These are phyloP conservation scores for Ormyrus labotus DNA, from an alignment of 2,888 invertebrate species.

Conservation along the genomic window DNA sequence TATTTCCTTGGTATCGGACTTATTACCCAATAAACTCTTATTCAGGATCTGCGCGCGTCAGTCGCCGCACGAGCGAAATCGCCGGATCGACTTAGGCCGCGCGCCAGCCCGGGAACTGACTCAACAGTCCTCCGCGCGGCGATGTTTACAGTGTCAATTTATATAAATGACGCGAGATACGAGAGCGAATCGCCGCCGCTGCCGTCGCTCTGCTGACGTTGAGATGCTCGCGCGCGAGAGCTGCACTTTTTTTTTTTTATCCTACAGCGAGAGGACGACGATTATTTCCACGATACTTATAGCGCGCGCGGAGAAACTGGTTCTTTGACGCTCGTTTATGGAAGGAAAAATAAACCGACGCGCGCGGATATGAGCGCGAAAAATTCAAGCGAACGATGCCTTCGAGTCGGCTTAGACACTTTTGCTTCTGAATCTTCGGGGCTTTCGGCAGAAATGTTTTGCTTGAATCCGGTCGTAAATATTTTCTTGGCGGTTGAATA, in stretches of 20 bases:
- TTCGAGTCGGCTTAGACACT: neutral
- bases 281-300: conserved; percentile 38
- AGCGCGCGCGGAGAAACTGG: conserved; percentile 15
- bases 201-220: neutral
- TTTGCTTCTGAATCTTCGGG: neutral
- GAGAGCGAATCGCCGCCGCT: neutral
- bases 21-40: conserved; percentile 35
- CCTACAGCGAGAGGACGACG: conserved; percentile 23
- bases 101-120: neutral
- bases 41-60: conserved; percentile 1
- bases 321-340: conserved; percentile 19
- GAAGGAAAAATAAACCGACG: conserved; percentile 14
- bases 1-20: neutral
- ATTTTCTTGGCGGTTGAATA: no score
- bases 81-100: neutral
- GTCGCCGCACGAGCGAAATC: no score
- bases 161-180: conserved; percentile 32
- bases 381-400: neutral
- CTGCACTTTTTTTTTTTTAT: conserved; percentile 3
- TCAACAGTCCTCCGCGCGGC: neutral
- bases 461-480: no score
- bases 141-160: conserved; percentile 34
- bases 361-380: neutral
- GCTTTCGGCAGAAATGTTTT: no score
- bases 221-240: neutral